These are phyloP conservation scores for Rhinoderma darwinii DNA, from an alignment of 2,113 vertebrate species.

Conservation along the genomic window DNA sequence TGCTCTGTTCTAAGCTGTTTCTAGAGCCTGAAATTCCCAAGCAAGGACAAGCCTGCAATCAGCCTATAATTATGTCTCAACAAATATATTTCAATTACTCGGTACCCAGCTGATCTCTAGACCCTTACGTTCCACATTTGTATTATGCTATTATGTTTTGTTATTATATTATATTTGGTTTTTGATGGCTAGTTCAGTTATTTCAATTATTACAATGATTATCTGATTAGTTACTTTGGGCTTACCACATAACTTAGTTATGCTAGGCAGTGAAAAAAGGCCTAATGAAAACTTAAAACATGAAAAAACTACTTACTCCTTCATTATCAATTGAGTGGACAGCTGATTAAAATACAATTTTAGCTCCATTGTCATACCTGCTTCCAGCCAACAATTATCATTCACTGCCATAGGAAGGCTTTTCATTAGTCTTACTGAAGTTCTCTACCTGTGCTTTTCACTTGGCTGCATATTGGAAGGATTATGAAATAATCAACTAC, in stretches of 20 bases:
- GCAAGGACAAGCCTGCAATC: too few species aligned
- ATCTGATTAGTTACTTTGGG: not conserved
- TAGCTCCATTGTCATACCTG: not conserved
- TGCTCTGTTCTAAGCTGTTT: too few species aligned
- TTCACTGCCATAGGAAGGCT: not conserved
- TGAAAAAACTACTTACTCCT: not conserved
- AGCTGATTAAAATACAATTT: slow-evolving; percentile 19
- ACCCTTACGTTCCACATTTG: too few species aligned
- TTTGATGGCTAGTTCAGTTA: too few species aligned
- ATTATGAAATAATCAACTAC: slow-evolving; percentile 39
- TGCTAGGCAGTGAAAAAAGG: not conserved
- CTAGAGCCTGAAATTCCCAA: too few species aligned
- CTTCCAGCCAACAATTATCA: not conserved
- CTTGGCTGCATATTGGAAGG: slow-evolving; percentile 7
- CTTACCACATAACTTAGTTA: not conserved
- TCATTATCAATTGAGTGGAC: not conserved
- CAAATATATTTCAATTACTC: too few species aligned
- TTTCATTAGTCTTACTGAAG: slow-evolving; percentile 3
- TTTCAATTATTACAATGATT: too few species aligned
- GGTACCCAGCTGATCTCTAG: too few species aligned
- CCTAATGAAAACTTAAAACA: not conserved
- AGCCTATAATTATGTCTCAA: too few species aligned
- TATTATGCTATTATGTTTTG: not conserved
- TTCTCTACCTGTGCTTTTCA: not conserved
- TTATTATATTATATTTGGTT: too few species aligned